These are phyloP conservation scores for Sphecodes monilicornis DNA, from an alignment of 2,888 invertebrate species.

Conservation along the genomic window DNA sequence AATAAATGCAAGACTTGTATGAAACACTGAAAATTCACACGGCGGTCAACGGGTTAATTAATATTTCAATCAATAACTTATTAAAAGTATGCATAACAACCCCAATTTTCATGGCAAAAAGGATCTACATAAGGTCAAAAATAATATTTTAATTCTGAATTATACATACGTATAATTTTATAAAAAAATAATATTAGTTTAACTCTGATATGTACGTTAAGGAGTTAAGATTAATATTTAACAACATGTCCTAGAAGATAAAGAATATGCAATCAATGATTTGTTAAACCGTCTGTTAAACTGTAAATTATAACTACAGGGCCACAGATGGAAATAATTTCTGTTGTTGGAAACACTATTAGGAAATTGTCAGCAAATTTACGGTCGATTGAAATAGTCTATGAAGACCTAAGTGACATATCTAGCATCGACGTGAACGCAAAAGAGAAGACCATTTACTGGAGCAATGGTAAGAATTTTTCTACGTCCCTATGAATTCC, in stretches of 20 bases:
- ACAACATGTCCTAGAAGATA: background rate
- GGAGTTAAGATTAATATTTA: background rate
- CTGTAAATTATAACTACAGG: constrained; percentile 69
- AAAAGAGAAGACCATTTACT: constrained; percentile 84
- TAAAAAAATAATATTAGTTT: too few relatives aligned
- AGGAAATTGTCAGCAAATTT: constrained; percentile 74
- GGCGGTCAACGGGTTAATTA: too few relatives aligned
- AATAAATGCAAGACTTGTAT: too few relatives aligned
- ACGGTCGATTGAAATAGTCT: constrained; percentile 73
- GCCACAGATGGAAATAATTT: constrained; percentile 78
- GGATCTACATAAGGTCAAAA: background rate
- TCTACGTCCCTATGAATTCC: background rate
- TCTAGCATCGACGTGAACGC: constrained; percentile 86
- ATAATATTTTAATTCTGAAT: background rate
- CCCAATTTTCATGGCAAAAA: too few relatives aligned
- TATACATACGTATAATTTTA: background rate
- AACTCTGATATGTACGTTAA: too few relatives aligned
- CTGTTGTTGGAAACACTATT: constrained; percentile 77
- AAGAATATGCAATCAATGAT: background rate
- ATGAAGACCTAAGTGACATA: constrained; percentile 79
- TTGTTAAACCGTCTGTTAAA: background rate
- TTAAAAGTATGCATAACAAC: too few relatives aligned
- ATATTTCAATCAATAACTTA: too few relatives aligned
- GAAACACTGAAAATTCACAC: too few relatives aligned
- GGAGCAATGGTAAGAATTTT: constrained; percentile 80